phyloP scores from a whole-genome alignment of 2,888 invertebrate species.

The Limenitis camilla region DNA sequence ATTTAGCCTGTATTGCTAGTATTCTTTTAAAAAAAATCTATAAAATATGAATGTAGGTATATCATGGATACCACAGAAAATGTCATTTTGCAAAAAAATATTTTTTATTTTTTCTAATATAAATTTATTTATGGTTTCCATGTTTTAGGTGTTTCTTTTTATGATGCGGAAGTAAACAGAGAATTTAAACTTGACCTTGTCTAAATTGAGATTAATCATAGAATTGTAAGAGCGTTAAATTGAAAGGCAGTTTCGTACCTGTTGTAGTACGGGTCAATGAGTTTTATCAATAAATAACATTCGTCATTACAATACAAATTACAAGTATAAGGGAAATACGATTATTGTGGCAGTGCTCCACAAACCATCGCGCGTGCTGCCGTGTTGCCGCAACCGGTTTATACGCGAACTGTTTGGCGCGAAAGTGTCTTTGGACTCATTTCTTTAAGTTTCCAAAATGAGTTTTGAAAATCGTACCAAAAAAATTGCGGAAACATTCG shows the following conservation, averaged over 20 bases:
- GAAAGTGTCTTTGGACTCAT: constrained; percentile 40
- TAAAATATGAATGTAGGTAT: too few species aligned
- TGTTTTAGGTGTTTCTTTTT: too few species aligned
- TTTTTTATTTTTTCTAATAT: too few species aligned
- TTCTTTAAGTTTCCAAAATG: constrained; percentile 40
- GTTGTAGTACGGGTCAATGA: constrained; percentile 15
- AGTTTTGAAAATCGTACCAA: constrained; percentile 62
- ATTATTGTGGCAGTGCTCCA: constrained; percentile 42
- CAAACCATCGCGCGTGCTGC: constrained; percentile 44
- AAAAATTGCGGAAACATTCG: constrained; percentile 62
- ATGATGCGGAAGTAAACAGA: background rate
- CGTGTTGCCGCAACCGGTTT: constrained; percentile 40
- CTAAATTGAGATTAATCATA: constrained; percentile 5
- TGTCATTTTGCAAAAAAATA: too few species aligned
- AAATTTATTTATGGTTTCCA: too few species aligned
- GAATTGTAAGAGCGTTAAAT: constrained; percentile 5
- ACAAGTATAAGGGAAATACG: constrained; percentile 29
- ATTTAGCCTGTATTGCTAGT: too few species aligned
- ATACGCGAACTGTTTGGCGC: constrained; percentile 46
- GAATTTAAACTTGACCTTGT: background rate
- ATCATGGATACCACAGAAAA: too few species aligned
- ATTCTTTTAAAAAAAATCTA: too few species aligned
- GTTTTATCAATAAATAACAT: constrained; percentile 25
- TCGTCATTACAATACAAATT: constrained; percentile 27
- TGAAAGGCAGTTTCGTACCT: constrained; percentile 4